Percentiles rank a stretch among this genome's conserved stretches.
Evolutionary conservation across 2,113 vertebrate genomes (phyloP).

Genomic region (Coturnix japonica): DNA sequence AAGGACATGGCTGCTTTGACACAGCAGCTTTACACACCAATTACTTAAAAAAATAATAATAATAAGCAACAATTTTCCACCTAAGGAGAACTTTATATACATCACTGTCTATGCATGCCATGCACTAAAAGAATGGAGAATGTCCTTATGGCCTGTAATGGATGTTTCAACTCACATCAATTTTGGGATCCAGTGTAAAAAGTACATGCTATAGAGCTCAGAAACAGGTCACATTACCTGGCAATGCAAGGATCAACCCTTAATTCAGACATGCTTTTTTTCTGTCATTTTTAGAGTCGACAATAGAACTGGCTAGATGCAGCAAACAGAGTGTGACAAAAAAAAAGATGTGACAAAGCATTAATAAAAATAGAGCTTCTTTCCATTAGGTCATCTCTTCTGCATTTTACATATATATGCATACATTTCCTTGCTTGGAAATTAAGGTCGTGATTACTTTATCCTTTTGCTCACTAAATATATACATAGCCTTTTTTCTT

Average conservation of each 20-base stretch:
- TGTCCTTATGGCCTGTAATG: not conserved
- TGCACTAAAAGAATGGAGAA: not conserved
- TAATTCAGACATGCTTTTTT: not conserved
- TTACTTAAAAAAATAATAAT: not conserved
- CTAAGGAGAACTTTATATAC: not conserved
- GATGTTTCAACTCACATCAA: not conserved
- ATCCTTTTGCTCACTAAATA: not conserved
- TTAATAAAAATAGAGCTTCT: not conserved
- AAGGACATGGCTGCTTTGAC: not conserved
- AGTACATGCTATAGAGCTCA: not conserved
- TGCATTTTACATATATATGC: not conserved
- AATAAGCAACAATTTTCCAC: not conserved
- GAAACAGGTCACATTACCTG: not conserved
- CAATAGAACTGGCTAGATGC: not conserved
- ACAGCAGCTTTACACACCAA: not conserved
- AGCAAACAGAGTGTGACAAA: not conserved
- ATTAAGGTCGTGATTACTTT: not conserved
- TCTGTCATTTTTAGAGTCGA: not conserved
- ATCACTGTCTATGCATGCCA: not conserved
- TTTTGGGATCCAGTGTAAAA: not conserved
- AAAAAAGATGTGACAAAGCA: not conserved
- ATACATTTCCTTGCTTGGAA: slow-evolving; percentile 28
- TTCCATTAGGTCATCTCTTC: not conserved
- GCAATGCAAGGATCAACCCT: not conserved
- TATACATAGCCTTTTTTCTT: not conserved